Conservation (phyloP, 2,888 invertebrate genomes). For the Acheta domesticus region DNA sequence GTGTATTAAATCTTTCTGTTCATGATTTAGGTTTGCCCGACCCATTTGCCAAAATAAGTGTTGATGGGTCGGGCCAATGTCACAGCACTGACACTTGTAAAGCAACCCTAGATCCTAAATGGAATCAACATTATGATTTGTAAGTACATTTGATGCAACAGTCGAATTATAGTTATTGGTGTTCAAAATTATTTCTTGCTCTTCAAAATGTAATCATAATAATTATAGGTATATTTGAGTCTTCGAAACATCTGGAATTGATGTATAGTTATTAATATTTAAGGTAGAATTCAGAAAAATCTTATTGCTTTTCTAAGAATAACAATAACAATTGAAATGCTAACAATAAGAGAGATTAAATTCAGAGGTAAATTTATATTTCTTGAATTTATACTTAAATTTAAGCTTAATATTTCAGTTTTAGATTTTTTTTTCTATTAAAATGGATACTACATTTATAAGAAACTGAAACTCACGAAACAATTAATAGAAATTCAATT, state of each 20-base stretch:
- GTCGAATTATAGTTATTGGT: constrained; percentile 24
- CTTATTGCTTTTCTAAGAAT: too few species aligned
- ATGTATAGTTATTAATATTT: too few species aligned
- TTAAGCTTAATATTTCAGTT: too few species aligned
- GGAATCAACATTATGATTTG: constrained; percentile 97
- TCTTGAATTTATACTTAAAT: too few species aligned
- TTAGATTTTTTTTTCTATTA: too few species aligned
- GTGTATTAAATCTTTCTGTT: constrained; percentile 27
- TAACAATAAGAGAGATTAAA: too few species aligned
- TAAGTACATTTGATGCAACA: constrained; percentile 50
- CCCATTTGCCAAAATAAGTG: constrained; percentile 94
- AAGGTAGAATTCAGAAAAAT: too few species aligned
- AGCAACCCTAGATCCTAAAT: constrained; percentile 93
- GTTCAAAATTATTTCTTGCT: not conserved
- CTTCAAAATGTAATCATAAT: not conserved
- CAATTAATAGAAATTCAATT: too few species aligned
- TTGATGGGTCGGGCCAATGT: constrained; percentile 94
- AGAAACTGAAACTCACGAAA: too few species aligned
- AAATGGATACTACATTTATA: too few species aligned
- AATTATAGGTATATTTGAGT: not conserved
- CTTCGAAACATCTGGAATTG: not conserved
- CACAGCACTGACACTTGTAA: constrained; percentile 92
- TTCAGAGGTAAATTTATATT: too few species aligned
- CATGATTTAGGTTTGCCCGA: constrained; percentile 78
- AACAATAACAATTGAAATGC: too few species aligned